phyloP scores from a whole-genome alignment of 2,797 vertebrate species.

The Rhabdomys pumilio region DNA sequence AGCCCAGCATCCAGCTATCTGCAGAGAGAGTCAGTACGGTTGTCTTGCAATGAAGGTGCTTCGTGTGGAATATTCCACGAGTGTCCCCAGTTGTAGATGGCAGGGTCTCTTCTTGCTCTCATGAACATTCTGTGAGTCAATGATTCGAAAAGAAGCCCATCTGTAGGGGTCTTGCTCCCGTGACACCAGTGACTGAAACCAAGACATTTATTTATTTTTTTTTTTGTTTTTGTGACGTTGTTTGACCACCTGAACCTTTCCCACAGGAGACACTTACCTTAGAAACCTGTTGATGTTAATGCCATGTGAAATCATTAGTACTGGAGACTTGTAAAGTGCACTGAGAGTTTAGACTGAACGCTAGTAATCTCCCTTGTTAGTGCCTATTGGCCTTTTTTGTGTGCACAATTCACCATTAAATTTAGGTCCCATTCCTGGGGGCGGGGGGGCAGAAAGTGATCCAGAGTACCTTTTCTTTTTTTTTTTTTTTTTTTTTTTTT shows the following conservation, averaged over 20 bases:
- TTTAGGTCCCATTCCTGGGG: neutral
- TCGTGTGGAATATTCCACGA: neutral
- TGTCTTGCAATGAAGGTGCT: neutral
- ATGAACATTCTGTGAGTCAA: neutral
- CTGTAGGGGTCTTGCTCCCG: neutral
- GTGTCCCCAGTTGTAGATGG: neutral
- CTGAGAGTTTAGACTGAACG: conserved; percentile 14
- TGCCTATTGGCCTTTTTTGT: neutral
- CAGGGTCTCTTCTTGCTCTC: conserved; percentile 30
- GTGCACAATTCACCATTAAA: conserved; percentile 26
- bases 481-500: conserved; percentile 27
- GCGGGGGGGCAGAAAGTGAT: neutral
- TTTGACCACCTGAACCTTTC: conserved; percentile 22
- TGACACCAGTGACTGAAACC: neutral
- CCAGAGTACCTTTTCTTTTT: conserved; percentile 23
- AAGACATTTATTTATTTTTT: neutral
- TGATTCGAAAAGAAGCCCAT: neutral
- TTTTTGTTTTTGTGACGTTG: neutral
- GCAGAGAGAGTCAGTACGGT: neutral
- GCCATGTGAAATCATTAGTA: conserved; percentile 23
- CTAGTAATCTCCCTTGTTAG: conserved; percentile 53
- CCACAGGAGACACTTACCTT: conserved; percentile 44
- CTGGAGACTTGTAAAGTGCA: neutral
- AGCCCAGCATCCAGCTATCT: conserved; percentile 6
- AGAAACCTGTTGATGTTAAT: conserved; percentile 43